A percentile compares a stretch with the other conserved stretches of the same genome.
phyloP scores from a whole-genome alignment of 2,888 invertebrate genomes.

The Diploptera punctata region DNA sequence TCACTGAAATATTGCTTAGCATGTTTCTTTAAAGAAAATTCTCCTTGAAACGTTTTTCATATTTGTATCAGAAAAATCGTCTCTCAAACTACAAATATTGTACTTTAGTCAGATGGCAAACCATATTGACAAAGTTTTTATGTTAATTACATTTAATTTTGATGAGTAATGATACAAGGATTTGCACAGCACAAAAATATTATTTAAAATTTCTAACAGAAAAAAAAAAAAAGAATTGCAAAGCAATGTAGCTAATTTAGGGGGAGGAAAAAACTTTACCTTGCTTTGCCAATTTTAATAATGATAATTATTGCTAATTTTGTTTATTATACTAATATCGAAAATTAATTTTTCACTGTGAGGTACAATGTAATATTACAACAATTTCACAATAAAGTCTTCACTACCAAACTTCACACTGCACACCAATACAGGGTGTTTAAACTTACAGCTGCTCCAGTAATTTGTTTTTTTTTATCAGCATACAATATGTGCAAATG shows the following conservation, averaged over 20 bases:
- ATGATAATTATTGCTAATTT: conserved; percentile 22
- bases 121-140: not conserved
- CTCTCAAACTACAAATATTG: conserved; percentile 9
- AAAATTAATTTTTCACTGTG: not conserved
- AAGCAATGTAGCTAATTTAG: conserved; percentile 5
- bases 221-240: too few relatives aligned
- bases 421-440: not conserved
- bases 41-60: not conserved
- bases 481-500: not conserved
- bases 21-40: conserved; percentile 10
- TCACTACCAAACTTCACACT: not conserved
- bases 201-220: conserved; percentile 14
- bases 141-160: conserved; percentile 2
- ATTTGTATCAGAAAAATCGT: not conserved
- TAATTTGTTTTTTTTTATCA: conserved; percentile 11
- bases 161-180: too few relatives aligned
- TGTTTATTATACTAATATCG: not conserved
- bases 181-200: conserved; percentile 16
- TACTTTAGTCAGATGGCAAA: conserved; percentile 20
- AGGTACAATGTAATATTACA: not conserved
- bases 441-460: not conserved
- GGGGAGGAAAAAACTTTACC: not conserved
- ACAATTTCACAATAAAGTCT: conserved; percentile 2
- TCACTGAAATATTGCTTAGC: conserved; percentile 26
- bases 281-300: not conserved